phyloP scores from a whole-genome alignment of 2,113 vertebrate genomes.

The Cochlearius cochlearius region DNA sequence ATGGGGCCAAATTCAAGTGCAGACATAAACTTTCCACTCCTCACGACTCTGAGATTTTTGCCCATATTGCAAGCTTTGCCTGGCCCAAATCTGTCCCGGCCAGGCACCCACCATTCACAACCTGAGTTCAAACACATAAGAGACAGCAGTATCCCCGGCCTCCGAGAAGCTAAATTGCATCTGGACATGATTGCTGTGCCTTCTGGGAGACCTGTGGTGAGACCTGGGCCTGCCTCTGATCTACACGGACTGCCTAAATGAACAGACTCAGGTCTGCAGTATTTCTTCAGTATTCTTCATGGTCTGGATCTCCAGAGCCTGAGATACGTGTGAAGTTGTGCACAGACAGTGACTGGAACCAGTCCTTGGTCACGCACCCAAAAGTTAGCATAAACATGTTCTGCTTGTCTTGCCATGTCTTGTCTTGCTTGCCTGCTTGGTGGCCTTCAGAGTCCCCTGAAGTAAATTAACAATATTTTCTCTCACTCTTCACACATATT shows the following conservation, averaged over 20 bases:
- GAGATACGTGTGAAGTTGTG: background rate
- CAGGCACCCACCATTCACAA: background rate
- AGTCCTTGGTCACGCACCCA: background rate
- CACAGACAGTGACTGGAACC: background rate
- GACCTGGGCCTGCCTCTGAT: background rate
- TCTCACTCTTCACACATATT: background rate
- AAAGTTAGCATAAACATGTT: background rate
- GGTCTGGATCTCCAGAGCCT: background rate
- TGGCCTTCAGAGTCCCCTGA: background rate
- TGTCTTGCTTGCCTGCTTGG: background rate
- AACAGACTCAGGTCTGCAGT: background rate
- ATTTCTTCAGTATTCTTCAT: background rate
- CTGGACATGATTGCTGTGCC: background rate
- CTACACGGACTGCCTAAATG: background rate
- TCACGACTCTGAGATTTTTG: background rate
- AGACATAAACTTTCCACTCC: background rate
- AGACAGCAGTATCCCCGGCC: background rate
- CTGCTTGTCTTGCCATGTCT: background rate
- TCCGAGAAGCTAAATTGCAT: background rate
- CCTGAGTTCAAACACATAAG: background rate
- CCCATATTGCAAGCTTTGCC: background rate
- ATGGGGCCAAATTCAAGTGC: background rate
- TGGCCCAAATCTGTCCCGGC: background rate
- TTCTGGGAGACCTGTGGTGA: background rate
- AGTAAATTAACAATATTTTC: background rate